Percentiles rank a stretch among this genome's conserved stretches.
phyloP scores from a whole-genome alignment of 2,797 vertebrate species.

The Perodicticus potto region DNA sequence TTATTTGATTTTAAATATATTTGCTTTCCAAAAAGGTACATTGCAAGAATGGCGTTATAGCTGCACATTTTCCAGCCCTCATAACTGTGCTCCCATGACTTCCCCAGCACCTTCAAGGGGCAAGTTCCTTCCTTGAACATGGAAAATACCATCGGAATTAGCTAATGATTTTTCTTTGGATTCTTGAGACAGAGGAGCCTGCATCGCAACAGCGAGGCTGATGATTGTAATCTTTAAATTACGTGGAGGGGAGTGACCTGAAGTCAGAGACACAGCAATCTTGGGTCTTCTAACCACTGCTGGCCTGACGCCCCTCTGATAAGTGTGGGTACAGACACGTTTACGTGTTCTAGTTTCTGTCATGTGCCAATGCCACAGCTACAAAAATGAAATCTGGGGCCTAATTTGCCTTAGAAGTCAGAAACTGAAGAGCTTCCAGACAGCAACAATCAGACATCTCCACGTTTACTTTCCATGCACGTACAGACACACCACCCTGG shows the following conservation, averaged over 20 bases:
- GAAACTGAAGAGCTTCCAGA: constrained; percentile 57
- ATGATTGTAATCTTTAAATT: constrained; percentile 51
- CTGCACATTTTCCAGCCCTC: not conserved
- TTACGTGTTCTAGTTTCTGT: constrained; percentile 34
- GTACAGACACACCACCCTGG: constrained; percentile 18
- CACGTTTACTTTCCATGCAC: constrained; percentile 67
- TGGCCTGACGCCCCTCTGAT: not conserved
- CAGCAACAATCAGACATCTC: constrained; percentile 60
- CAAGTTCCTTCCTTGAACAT: constrained; percentile 14
- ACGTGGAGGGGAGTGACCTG: constrained; percentile 3
- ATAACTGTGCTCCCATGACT: not conserved
- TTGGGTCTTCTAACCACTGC: not conserved
- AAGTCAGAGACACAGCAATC: constrained; percentile 29
- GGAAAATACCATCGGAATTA: constrained; percentile 51
- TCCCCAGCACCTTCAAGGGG: not conserved
- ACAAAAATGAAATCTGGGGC: constrained; percentile 59
- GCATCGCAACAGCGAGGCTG: not conserved
- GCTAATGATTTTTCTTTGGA: constrained; percentile 13
- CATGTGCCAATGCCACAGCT: not conserved
- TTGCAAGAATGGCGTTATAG: not conserved
- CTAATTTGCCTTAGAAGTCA: constrained; percentile 70
- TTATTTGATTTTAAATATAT: constrained; percentile 49
- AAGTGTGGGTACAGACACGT: constrained; percentile 11
- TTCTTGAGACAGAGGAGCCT: not conserved
- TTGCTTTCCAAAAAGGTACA: constrained; percentile 40